phyloP scores from a whole-genome alignment of 2,113 vertebrate species.

The Pantherophis guttatus region DNA sequence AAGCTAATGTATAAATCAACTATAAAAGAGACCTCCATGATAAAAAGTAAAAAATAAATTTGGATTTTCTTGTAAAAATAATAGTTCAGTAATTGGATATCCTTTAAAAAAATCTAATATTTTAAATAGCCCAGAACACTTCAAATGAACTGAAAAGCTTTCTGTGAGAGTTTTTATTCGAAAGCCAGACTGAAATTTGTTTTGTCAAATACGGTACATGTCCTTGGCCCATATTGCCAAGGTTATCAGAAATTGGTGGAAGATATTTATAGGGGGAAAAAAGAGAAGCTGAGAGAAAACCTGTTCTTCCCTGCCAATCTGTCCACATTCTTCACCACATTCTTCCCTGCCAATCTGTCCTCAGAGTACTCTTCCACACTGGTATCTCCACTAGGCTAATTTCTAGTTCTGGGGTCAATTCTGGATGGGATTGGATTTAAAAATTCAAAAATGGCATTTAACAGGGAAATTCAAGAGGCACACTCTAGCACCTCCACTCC shows the following conservation, averaged over 20 bases:
- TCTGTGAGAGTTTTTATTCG: background rate
- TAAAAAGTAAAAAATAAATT: background rate
- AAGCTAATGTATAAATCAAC: background rate
- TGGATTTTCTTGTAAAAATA: background rate
- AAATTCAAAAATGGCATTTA: background rate
- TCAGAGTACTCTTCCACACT: background rate
- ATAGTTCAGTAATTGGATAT: background rate
- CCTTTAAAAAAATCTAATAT: background rate
- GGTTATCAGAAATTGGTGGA: background rate
- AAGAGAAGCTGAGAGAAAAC: background rate
- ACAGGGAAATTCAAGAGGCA: background rate
- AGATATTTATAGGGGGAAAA: background rate
- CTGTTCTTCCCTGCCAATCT: background rate
- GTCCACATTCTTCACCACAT: background rate
- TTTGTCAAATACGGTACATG: background rate
- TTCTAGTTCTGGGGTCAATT: background rate
- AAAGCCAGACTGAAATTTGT: background rate
- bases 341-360: background rate
- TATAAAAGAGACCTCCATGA: background rate
- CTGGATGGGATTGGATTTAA: background rate
- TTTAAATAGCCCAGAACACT: background rate
- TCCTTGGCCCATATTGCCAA: background rate
- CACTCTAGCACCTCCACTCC: background rate
- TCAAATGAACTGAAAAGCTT: background rate
- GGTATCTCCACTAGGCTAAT: background rate